These are phyloP conservation scores for Zygogramma bicolorata DNA, from an alignment of 2,888 invertebrate genomes.

Conservation along the genomic window DNA sequence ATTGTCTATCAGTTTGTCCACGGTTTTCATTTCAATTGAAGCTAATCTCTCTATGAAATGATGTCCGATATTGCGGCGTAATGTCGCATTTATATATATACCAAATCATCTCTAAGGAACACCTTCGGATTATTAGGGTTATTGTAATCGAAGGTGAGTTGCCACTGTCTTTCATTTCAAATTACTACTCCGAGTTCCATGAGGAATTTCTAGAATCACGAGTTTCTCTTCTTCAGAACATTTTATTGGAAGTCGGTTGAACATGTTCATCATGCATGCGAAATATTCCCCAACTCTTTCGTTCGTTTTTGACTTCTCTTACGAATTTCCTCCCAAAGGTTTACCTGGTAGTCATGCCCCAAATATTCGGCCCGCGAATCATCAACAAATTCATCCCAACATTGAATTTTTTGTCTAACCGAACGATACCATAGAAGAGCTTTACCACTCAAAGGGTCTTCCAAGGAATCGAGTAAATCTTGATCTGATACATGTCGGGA, in stretches of 20 bases:
- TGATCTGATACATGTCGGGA: constrained; percentile 1
- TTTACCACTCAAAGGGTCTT: background rate
- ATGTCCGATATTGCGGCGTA: background rate
- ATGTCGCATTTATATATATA: too few species aligned
- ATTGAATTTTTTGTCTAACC: background rate
- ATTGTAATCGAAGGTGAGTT: too few species aligned
- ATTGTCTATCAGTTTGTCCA: background rate
- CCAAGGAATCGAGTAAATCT: background rate
- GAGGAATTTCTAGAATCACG: too few species aligned
- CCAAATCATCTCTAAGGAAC: too few species aligned
- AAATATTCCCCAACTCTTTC: constrained; percentile 6
- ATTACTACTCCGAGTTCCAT: too few species aligned
- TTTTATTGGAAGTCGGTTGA: background rate
- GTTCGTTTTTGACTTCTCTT: background rate
- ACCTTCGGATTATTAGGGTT: too few species aligned
- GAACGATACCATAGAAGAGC: background rate
- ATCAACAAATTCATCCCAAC: background rate
- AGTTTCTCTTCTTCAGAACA: constrained; percentile 1
- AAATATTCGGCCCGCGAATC: background rate
- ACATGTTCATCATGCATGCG: constrained; percentile 11
- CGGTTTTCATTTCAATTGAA: background rate
- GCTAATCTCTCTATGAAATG: constrained; percentile 14
- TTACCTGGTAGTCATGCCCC: constrained; percentile 1
- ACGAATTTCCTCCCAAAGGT: constrained; percentile 11
- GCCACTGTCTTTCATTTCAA: too few species aligned